Evolutionary conservation across 2,797 vertebrate genomes (phyloP), one percentile per base, ranked within the genome.

Genomic region (Anguilla marmorata): DNA sequence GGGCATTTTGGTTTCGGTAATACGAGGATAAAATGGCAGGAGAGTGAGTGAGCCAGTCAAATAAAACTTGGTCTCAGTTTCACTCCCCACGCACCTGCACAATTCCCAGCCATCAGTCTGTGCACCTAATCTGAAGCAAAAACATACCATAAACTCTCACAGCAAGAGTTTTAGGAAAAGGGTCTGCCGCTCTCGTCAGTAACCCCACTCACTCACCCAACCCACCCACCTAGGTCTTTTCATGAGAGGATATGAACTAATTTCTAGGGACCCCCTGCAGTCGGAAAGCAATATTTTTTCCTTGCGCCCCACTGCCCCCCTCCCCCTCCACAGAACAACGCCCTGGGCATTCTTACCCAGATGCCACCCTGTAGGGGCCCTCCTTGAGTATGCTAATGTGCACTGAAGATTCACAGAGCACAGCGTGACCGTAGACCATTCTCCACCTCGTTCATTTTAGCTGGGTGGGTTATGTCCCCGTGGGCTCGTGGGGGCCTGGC

Each of bases 361-460:
- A 82, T 82, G 79, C 79, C 45, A 45, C 79, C 21, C 79, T 50
- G 45, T 50, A 82, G 79, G 79, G 45, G 79, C 45, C 45, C 79
- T 82, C 45, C 19, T 50, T 82, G 79, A 8, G 21, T 48, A 50
- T 50, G 45, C 79, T 82, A 50, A 82, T 48, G 24, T 9, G 6
- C 79, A 21, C 41, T 2, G 79, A 24, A 82, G 79, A 82, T 50
- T 82, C 79, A 82, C 12, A 50, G 19, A n/a, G 12, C 12, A 14
- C 30, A 24, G 7, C 45, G 19, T 50, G 19, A n/a, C 79, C 19
- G 45, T n/a, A 82, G 24, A 50, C 19, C 21, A 50, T 50, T 33
- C 45, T 21, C 24, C 21, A 6, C 74, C 30, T 79, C 16, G 30
- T 79, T 41, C 45, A 24, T 37, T 50, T 82, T 2, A 45, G 8